Conservation (phyloP, 2,888 invertebrate species). For the Drosophila lacicola region DNA sequence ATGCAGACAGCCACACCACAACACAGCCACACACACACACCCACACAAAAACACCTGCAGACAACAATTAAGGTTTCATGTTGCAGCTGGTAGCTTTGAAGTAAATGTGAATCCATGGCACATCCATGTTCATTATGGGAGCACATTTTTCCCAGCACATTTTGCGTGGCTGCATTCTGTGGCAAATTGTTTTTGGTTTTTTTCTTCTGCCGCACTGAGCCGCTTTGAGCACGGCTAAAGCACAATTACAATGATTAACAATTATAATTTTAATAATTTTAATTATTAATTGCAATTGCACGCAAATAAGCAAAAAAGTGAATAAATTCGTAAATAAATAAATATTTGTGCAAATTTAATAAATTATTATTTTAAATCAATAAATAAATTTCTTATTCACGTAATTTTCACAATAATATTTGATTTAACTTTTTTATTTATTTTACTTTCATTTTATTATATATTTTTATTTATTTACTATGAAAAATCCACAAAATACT, state of each 20-base stretch:
- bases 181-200: neutral
- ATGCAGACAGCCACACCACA: neutral
- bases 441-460: neutral
- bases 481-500: neutral
- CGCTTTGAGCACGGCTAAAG: neutral
- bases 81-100: slow-evolving; percentile 9
- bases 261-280: slow-evolving; percentile 18
- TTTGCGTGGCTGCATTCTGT: neutral
- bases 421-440: neutral
- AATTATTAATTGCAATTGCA: neutral
- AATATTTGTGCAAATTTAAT: neutral
- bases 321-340: slow-evolving; percentile 3
- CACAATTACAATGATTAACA: slow-evolving; percentile 19
- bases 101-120: neutral
- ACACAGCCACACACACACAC: slow-evolving; percentile 3
- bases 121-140: neutral
- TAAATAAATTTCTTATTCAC: neutral
- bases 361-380: neutral
- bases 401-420: neutral
- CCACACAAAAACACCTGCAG: neutral
- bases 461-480: neutral
- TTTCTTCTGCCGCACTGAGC: neutral
- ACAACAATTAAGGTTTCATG: slow-evolving; percentile 20
- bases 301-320: neutral
- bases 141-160: neutral